Percentiles rank a stretch among this genome's conserved stretches.
These are phyloP conservation scores for Caradrina clavipalpis DNA, from an alignment of 2,888 invertebrate species.

Conservation along the genomic window DNA sequence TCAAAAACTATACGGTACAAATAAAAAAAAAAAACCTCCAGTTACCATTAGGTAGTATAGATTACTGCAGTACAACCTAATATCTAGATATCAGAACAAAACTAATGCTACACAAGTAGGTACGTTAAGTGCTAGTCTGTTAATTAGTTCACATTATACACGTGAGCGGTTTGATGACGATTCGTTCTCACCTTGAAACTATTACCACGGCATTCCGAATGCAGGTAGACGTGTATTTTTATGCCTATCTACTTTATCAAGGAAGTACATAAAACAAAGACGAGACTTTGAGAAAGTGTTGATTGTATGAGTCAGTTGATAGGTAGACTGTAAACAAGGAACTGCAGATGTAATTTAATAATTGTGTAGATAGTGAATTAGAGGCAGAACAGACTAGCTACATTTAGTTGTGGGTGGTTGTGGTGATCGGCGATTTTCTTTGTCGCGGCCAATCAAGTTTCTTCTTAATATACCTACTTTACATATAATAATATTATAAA, in stretches of 20 bases:
- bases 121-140: slow-evolving; percentile 2
- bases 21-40: too few species aligned
- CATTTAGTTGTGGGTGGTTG: too few species aligned
- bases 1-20: too few species aligned
- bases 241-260: slow-evolving; percentile 16
- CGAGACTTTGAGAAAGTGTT: slow-evolving; percentile 32
- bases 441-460: too few species aligned
- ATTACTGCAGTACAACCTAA: slow-evolving; percentile 24
- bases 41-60: slow-evolving; percentile 16
- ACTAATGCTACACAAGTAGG: background rate
- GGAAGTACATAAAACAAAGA: slow-evolving; percentile 38
- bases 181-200: slow-evolving; percentile 32
- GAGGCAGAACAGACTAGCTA: background rate
- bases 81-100: slow-evolving; percentile 4
- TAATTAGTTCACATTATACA: slow-evolving; percentile 22
- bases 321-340: background rate
- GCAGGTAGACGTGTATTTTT: slow-evolving; percentile 23
- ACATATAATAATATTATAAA: too few species aligned
- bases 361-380: background rate
- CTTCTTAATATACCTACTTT: too few species aligned
- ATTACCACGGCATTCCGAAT: slow-evolving; percentile 21
- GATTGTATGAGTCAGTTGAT: slow-evolving; percentile 26
- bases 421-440: too few species aligned
- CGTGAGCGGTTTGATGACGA: slow-evolving; percentile 20
- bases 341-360: slow-evolving; percentile 2